These are phyloP conservation scores for Datnioides undecimradiatus DNA, from an alignment of 2,113 vertebrate species.

Conservation along the genomic window DNA sequence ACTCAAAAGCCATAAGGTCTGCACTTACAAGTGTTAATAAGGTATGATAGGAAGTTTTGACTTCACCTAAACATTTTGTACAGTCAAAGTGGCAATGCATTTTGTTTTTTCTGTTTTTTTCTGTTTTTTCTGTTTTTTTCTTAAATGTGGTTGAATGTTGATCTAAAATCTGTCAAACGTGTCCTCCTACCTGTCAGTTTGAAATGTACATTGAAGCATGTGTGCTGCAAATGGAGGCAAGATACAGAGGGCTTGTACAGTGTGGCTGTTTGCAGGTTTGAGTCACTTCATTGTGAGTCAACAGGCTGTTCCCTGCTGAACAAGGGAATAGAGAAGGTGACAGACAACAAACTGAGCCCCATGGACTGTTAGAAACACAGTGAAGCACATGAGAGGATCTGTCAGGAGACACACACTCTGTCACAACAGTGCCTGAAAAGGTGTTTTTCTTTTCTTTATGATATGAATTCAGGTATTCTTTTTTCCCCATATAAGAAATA, in stretches of 20 bases:
- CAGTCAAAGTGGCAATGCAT: not conserved
- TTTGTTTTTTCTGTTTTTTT: not conserved
- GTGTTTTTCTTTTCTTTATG: constrained; percentile 5
- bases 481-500: not conserved
- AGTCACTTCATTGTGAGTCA: constrained; percentile 49
- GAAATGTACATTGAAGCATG: constrained; percentile 1
- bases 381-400: constrained; percentile 43
- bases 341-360: constrained; percentile 48
- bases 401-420: constrained; percentile 32
- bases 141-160: not conserved
- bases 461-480: constrained; percentile 9
- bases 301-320: constrained; percentile 33
- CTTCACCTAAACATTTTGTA: not conserved
- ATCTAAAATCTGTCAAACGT: constrained; percentile 3
- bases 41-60: not conserved
- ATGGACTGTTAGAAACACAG: constrained; percentile 8
- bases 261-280: constrained; percentile 28
- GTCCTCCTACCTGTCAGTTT: constrained; percentile 4
- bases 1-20: not conserved
- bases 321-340: constrained; percentile 50
- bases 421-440: not conserved
- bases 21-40: not conserved
- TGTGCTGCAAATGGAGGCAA: constrained; percentile 20
- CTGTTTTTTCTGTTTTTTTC: not conserved
- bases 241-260: not conserved